Percentiles rank a stretch among this genome's conserved stretches.
These are phyloP conservation scores for Cactoblastis cactorum DNA, from an alignment of 2,888 invertebrate genomes.

Conservation along the genomic window DNA sequence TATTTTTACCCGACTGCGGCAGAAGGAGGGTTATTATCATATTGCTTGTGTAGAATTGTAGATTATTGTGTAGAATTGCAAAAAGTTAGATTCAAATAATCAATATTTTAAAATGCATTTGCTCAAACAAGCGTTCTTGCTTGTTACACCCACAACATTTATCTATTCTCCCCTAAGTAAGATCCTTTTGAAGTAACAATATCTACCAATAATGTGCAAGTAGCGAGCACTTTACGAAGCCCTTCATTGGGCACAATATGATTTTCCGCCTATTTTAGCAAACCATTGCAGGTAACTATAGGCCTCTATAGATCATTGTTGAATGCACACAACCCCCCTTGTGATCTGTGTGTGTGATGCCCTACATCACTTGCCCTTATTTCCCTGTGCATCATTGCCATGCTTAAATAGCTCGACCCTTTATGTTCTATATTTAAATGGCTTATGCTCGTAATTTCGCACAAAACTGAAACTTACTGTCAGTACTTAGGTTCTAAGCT, in stretches of 20 bases:
- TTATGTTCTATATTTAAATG: background rate
- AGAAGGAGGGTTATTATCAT: too few species aligned
- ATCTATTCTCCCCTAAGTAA: too few species aligned
- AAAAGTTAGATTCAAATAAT: too few species aligned
- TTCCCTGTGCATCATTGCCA: slow-evolving; percentile 21
- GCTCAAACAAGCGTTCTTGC: too few species aligned
- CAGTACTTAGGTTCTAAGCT: too few species aligned
- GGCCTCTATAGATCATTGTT: slow-evolving; percentile 42
- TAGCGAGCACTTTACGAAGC: slow-evolving; percentile 13
- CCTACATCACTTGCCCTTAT: slow-evolving; percentile 53
- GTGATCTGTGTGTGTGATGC: slow-evolving; percentile 40
- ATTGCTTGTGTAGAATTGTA: too few species aligned
- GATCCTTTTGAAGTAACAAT: slow-evolving; percentile 23
- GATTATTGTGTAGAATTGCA: too few species aligned
- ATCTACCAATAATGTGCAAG: slow-evolving; percentile 15
- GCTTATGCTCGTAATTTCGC: background rate
- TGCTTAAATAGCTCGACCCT: background rate
- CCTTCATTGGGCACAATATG: slow-evolving; percentile 43
- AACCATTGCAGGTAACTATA: slow-evolving; percentile 26
- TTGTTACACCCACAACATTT: too few species aligned
- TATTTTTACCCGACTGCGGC: too few species aligned
- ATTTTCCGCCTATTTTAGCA: slow-evolving; percentile 50
- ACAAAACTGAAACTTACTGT: too few species aligned
- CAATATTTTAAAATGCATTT: too few species aligned
- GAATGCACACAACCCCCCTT: slow-evolving; percentile 55